These are phyloP conservation scores for Apamea epomidion DNA, from an alignment of 2,888 invertebrate genomes.

Conservation along the genomic window DNA sequence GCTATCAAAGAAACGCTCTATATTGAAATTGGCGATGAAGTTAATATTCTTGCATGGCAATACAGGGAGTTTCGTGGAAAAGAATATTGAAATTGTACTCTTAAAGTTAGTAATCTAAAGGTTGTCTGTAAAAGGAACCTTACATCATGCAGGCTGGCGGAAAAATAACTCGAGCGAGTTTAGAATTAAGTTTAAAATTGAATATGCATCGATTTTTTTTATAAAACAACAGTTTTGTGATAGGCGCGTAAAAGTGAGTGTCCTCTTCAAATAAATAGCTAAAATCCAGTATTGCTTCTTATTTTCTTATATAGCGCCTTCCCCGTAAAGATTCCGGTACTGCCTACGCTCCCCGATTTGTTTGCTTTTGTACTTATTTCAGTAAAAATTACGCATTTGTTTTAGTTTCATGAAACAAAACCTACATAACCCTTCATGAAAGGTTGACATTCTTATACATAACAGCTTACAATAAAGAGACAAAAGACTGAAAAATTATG, in stretches of 20 bases:
- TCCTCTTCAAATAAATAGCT: not conserved
- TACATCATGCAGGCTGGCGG: not conserved
- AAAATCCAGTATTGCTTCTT: not conserved
- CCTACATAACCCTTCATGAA: not conserved
- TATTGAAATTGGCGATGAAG: slow-evolving; percentile 24
- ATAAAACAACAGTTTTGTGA: not conserved
- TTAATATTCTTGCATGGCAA: not conserved
- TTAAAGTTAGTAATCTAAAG: not conserved
- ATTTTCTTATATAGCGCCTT: not conserved
- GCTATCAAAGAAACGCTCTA: slow-evolving; percentile 15
- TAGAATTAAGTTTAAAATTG: not conserved
- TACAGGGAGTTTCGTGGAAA: not conserved
- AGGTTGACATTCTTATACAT: not conserved
- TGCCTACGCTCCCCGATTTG: not conserved
- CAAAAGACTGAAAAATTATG: not conserved
- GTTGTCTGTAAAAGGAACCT: not conserved
- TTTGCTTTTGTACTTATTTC: not conserved
- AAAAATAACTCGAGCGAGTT: not conserved
- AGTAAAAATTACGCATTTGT: not conserved
- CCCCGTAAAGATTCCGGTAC: not conserved
- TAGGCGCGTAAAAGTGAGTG: not conserved
- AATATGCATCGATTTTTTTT: not conserved
- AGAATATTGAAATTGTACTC: not conserved
- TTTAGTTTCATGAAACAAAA: not conserved
- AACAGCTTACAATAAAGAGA: not conserved